phyloP scores from a whole-genome alignment of 2,113 vertebrate genomes.

The Sebastes schlegelii region DNA sequence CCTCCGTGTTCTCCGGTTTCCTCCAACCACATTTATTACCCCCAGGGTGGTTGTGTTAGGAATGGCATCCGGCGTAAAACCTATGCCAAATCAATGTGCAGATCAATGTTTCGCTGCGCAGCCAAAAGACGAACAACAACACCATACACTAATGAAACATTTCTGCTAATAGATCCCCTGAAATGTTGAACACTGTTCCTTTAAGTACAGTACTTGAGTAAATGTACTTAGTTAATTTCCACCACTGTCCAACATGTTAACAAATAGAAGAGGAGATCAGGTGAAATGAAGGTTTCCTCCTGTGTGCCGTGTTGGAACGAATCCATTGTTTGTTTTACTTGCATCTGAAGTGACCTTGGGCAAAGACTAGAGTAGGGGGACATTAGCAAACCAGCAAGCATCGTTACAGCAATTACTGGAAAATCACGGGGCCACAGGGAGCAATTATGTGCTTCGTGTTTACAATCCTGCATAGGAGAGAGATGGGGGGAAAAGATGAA shows the following conservation, averaged over 20 bases:
- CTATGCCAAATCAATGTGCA: no score
- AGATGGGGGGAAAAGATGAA: slow-evolving; percentile 28
- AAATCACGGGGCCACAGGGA: slow-evolving; percentile 74
- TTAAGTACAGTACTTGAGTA: background rate
- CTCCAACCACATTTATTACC: no score
- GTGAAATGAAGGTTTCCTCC: slow-evolving; percentile 30
- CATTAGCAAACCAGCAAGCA: slow-evolving; percentile 68
- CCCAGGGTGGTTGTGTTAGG: no score
- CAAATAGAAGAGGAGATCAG: background rate
- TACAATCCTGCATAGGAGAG: slow-evolving; percentile 60
- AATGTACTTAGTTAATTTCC: background rate
- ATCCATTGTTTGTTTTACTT: slow-evolving; percentile 50
- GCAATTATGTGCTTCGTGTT: slow-evolving; percentile 77
- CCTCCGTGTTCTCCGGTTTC: no score
- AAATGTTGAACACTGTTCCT: no score
- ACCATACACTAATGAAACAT: no score
- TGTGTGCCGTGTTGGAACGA: slow-evolving; percentile 15
- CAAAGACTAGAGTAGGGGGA: slow-evolving; percentile 54
- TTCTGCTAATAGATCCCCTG: no score
- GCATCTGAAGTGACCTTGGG: slow-evolving; percentile 67
- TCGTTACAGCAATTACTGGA: slow-evolving; percentile 78
- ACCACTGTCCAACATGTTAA: slow-evolving; percentile 13
- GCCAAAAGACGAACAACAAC: no score
- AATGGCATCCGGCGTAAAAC: no score
- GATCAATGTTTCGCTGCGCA: no score